Evolutionary conservation across 2,888 invertebrate genomes (phyloP).

Genomic region (Cepaea hortensis): DNA sequence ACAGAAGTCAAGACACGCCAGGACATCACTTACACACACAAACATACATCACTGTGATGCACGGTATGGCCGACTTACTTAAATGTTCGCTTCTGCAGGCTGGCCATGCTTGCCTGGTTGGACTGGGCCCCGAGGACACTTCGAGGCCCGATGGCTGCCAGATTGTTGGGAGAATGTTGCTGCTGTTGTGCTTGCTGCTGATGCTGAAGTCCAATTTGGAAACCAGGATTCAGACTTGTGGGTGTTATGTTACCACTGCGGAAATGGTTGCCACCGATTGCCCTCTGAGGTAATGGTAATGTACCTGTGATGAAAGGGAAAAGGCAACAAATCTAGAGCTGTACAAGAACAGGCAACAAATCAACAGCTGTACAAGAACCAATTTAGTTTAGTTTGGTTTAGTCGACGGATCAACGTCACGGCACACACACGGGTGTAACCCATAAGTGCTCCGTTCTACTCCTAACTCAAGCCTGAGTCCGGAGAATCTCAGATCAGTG

Average conservation of each 20-base stretch:
- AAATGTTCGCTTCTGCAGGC: constrained; percentile 65
- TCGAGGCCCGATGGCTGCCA: constrained; percentile 69
- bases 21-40: too few relatives aligned
- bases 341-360: neutral
- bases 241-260: constrained; percentile 65
- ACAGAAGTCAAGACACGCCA: too few relatives aligned
- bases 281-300: constrained; percentile 57
- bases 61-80: constrained; percentile 51
- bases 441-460: too few relatives aligned
- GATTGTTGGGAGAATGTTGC: constrained; percentile 74
- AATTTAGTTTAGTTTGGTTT: too few relatives aligned
- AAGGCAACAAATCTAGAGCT: neutral
- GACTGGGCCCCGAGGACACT: constrained; percentile 60
- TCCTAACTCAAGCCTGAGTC: too few relatives aligned
- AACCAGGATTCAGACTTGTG: constrained; percentile 69
- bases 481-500: too few relatives aligned
- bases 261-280: constrained; percentile 59
- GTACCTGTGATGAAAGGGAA: constrained; percentile 30
- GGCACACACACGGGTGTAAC: too few relatives aligned
- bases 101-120: constrained; percentile 60
- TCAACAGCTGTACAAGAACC: too few relatives aligned
- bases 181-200: constrained; percentile 68
- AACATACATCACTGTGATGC: neutral
- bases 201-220: constrained; percentile 66
- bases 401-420: too few relatives aligned